Conservation (phyloP, 2,888 invertebrate genomes). For the Cosmopolites sordidus region DNA sequence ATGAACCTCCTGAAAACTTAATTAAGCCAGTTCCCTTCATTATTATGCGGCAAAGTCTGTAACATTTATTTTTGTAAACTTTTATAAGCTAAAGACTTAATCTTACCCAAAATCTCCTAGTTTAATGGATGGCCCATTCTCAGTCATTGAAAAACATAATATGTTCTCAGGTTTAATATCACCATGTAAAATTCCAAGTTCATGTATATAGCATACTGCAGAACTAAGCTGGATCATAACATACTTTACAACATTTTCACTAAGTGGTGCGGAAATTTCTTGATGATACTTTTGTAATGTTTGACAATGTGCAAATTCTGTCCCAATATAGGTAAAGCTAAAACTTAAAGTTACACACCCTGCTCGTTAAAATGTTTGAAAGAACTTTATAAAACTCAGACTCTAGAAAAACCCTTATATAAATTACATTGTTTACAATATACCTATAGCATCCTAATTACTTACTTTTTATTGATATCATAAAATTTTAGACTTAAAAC, state of each 20-base stretch:
- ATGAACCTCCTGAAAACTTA: slow-evolving; percentile 22
- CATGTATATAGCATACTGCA: slow-evolving; percentile 26
- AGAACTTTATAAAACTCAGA: no score
- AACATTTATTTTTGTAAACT: slow-evolving; percentile 4
- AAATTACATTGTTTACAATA: no score
- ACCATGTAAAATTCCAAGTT: slow-evolving; percentile 27
- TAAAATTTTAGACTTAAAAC: slow-evolving; percentile 20
- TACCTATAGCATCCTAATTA: no score
- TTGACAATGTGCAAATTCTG: slow-evolving; percentile 26
- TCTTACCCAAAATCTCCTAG: slow-evolving; percentile 30
- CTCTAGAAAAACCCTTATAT: background rate
- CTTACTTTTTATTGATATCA: slow-evolving; percentile 25
- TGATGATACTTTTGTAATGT: slow-evolving; percentile 14
- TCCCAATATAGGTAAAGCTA: slow-evolving; percentile 27
- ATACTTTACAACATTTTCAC: slow-evolving; percentile 17
- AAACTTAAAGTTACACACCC: slow-evolving; percentile 14
- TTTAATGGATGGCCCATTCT: slow-evolving; percentile 21
- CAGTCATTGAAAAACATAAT: slow-evolving; percentile 12
- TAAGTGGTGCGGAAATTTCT: background rate
- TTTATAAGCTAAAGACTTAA: no score
- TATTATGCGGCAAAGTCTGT: slow-evolving; percentile 24
- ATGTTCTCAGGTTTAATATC: slow-evolving; percentile 31
- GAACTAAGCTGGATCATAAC: slow-evolving; percentile 27
- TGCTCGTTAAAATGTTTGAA: slow-evolving; percentile 1
- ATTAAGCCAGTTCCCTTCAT: slow-evolving; percentile 2